Evolutionary conservation across 2,888 invertebrate genomes (phyloP).

Genomic region (Trachelus iudaicus): DNA sequence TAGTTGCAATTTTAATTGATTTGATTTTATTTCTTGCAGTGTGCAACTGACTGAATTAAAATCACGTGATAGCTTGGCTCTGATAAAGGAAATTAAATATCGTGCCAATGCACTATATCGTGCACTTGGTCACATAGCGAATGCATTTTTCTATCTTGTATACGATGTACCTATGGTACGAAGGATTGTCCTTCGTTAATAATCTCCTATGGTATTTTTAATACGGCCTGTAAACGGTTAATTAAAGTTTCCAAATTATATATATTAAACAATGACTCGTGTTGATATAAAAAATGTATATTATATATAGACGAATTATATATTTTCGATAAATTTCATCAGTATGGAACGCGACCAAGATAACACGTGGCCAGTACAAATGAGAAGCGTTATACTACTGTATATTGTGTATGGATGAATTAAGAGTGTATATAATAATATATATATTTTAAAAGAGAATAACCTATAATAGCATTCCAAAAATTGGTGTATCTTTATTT

Average conservation of each 20-base stretch:
- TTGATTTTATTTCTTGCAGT: slow-evolving; percentile 33
- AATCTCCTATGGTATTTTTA: slow-evolving; percentile 17
- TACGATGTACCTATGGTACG: slow-evolving; percentile 71
- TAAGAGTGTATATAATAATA: background rate
- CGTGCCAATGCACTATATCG: slow-evolving; percentile 66
- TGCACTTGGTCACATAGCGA: slow-evolving; percentile 69
- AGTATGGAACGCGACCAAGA: background rate
- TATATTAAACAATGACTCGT: background rate
- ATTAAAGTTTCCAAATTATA: background rate
- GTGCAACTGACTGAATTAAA: background rate
- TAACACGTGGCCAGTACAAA: background rate
- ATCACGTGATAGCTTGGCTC: background rate
- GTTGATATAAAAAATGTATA: background rate
- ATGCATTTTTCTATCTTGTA: slow-evolving; percentile 69
- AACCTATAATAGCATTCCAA: background rate
- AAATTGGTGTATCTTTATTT: background rate
- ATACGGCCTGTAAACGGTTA: background rate
- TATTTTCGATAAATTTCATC: background rate
- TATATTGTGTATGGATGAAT: background rate
- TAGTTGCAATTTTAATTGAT: background rate
- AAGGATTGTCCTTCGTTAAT: slow-evolving; percentile 44
- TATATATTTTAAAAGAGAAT: background rate
- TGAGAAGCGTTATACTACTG: background rate
- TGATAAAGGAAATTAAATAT: slow-evolving; percentile 65
- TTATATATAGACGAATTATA: background rate